Conservation (phyloP, 2,888 invertebrate species). For the Hirtodrosophila confusa region DNA sequence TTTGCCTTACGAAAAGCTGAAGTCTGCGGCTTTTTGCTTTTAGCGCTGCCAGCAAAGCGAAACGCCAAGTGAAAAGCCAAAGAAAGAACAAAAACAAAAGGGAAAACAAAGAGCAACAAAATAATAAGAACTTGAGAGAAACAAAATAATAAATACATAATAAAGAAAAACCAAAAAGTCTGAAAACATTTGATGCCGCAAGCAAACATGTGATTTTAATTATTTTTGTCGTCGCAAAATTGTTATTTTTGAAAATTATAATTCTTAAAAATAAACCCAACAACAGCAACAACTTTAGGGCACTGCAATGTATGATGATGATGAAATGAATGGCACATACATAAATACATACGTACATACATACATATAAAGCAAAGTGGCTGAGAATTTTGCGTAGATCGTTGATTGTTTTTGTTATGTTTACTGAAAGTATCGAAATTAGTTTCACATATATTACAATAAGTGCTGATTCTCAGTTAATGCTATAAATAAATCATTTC, state of each 20-base stretch:
- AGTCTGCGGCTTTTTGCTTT: conserved; percentile 57
- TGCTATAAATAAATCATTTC: too few species aligned
- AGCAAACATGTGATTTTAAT: conserved; percentile 80
- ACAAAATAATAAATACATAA: conserved; percentile 44
- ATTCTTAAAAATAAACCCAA: conserved; percentile 71
- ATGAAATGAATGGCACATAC: conserved; percentile 34
- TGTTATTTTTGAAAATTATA: conserved; percentile 79
- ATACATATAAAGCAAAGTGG: conserved; percentile 13
- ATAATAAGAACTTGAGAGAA: conserved; percentile 15
- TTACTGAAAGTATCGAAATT: too few species aligned
- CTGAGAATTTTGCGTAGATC: conserved; percentile 6
- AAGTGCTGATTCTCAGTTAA: too few species aligned
- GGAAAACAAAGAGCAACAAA: conserved; percentile 13
- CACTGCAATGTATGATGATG: conserved; percentile 37
- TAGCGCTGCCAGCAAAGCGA: conserved; percentile 72
- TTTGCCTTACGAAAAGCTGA: conserved; percentile 33
- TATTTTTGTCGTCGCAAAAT: conserved; percentile 77
- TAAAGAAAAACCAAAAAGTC: conserved; percentile 43
- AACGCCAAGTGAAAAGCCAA: conserved; percentile 63
- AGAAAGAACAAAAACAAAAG: conserved; percentile 15
- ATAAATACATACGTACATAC: too few species aligned
- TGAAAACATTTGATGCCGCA: conserved; percentile 74
- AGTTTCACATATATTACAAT: too few species aligned
- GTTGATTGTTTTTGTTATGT: too few species aligned
- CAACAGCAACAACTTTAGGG: conserved; percentile 32